These are phyloP conservation scores for Pocota personata DNA, from an alignment of 2,888 invertebrate genomes.

Conservation along the genomic window DNA sequence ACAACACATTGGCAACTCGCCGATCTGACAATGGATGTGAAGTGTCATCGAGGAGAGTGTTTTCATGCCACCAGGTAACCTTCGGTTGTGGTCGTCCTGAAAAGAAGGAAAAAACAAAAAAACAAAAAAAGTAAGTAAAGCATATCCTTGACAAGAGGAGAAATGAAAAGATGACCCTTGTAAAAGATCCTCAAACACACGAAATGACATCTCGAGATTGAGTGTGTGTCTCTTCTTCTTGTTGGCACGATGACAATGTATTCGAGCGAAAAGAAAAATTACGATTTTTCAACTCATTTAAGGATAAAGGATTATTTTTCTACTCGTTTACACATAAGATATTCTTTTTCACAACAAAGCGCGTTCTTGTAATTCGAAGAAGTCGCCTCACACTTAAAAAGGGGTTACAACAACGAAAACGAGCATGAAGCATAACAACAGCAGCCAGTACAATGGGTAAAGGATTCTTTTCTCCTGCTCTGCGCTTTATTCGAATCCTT, in stretches of 20 bases:
- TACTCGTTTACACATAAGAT: conserved; percentile 26
- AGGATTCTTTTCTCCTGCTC: conserved; percentile 28
- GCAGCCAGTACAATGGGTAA: conserved; percentile 41
- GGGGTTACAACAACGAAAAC: conserved; percentile 1
- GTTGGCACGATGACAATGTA: conserved; percentile 19
- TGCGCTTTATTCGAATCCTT: conserved; percentile 18
- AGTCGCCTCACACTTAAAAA: conserved; percentile 9
- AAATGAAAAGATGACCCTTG: conserved; percentile 29
- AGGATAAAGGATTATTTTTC: conserved; percentile 52
- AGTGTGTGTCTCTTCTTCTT: not conserved
- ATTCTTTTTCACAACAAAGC: conserved; percentile 28
- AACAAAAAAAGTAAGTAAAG: not conserved
- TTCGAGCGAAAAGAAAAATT: conserved; percentile 11
- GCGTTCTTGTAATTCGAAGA: conserved; percentile 43
- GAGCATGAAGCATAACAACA: conserved; percentile 33
- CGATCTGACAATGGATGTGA: conserved; percentile 85
- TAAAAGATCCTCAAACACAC: conserved; percentile 11
- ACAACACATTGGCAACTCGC: conserved; percentile 86
- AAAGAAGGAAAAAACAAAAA: conserved; percentile 40
- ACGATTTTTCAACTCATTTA: conserved; percentile 55
- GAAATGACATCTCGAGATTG: conserved; percentile 31
- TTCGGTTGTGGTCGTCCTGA: conserved; percentile 87
- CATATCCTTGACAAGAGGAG: not conserved
- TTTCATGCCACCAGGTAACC: conserved; percentile 88
- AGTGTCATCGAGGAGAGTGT: conserved; percentile 85